These are phyloP conservation scores for Diaprepes abbreviatus DNA, from an alignment of 2,888 invertebrate genomes.

Conservation along the genomic window DNA sequence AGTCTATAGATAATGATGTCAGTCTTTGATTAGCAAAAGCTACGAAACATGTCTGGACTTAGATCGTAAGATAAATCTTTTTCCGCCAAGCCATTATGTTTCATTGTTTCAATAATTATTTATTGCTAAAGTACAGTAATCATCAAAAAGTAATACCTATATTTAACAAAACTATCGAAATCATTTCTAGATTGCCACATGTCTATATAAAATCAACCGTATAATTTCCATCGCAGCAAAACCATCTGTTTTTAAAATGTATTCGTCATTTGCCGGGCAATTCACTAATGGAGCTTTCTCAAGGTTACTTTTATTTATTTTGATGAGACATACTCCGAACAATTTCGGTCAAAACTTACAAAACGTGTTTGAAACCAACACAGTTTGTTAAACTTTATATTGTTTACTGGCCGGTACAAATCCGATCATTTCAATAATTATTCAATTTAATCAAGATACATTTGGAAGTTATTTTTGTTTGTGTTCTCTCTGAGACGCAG, in stretches of 20 bases:
- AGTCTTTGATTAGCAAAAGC: too few relatives aligned
- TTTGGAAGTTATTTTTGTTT: neutral
- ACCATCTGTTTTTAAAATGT: neutral
- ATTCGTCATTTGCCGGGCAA: neutral
- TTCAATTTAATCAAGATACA: neutral
- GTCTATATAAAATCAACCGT: neutral
- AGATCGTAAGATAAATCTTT: too few relatives aligned
- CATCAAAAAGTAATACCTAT: too few relatives aligned
- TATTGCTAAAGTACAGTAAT: too few relatives aligned
- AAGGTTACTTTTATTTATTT: slow-evolving; percentile 19
- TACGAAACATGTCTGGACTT: too few relatives aligned
- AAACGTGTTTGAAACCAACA: slow-evolving; percentile 3
- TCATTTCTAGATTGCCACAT: neutral
- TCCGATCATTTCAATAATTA: neutral
- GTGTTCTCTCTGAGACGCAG: too few relatives aligned
- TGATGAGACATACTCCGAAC: slow-evolving; percentile 3
- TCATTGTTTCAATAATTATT: too few relatives aligned
- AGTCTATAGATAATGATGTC: too few relatives aligned
- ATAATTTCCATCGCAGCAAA: neutral
- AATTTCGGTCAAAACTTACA: slow-evolving; percentile 14
- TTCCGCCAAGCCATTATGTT: too few relatives aligned
- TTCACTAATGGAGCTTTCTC: slow-evolving; percentile 1
- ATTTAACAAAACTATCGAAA: too few relatives aligned
- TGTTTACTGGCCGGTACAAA: slow-evolving; percentile 10
- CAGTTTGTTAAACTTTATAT: slow-evolving; percentile 4